Base-by-base conservation (phyloP, 2,797 vertebrate genomes). In the Chiroxiphia lanceolata region DNA sequence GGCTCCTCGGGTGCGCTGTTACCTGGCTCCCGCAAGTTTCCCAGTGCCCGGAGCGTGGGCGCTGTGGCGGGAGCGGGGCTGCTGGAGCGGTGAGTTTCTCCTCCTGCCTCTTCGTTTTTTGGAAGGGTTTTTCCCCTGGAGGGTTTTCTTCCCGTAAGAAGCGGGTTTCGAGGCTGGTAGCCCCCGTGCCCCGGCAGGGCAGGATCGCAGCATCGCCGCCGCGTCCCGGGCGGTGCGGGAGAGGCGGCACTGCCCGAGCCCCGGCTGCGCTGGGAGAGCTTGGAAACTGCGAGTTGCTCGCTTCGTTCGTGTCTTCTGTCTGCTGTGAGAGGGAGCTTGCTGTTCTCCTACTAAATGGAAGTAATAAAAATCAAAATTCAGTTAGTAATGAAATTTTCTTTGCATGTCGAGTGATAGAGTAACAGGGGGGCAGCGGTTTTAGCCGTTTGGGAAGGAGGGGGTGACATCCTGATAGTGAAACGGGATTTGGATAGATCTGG, bases 61-160 rank as follows among this genome's bases (percentile, higher is more conserved):
- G n/a, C 78, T 7, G 77, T 36, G 90, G 75, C 36, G 75, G 20
- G 34, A 59, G 90, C 8, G 70, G 54, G 71, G 78, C 57, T n/a
- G 4, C 18, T 45, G 80, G 68, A 20, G 44, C 4, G 26, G 67
- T 9, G 61, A 57, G 87, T 60, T 80, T 36, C 31, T 34, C 2
- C 29, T 31, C 3, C 33, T 19, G 36, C 42, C 7, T 10, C 31
- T 2, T 64, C 71, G n/a, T 2, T 20, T 26, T 74, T 10, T 18
- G 78, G 3, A 11, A 36, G 64, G n/a, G n/a, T n/a, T n/a, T n/a
- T n/a, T n/a, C n/a, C n/a, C n/a, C 64, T 40, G 5, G 31, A n/a
- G 54, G 38, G 6, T 0, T 53, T 18, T 40, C 3, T 0, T 29
- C 11, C 11, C 29, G 0, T 5, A 0, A 18, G 33, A 19, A 48